These are phyloP conservation scores for Grapholita molesta DNA, from an alignment of 1,140 invertebrate species.

Conservation along the genomic window DNA sequence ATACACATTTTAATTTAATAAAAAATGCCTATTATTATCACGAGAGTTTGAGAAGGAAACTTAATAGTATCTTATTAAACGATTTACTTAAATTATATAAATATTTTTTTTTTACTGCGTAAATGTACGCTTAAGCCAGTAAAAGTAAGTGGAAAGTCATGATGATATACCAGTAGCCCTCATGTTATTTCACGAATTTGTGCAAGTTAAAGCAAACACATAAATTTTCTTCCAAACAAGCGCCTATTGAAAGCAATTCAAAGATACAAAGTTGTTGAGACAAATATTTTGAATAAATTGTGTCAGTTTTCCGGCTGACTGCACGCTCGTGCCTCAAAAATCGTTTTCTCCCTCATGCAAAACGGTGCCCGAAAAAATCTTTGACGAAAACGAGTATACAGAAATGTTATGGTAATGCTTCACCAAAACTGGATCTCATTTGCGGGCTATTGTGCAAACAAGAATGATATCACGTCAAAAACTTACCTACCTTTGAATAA, in stretches of 20 bases:
- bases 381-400: constrained; percentile 35
- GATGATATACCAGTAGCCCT: no score
- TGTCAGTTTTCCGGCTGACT: constrained; percentile 35
- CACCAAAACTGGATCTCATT: constrained; percentile 41
- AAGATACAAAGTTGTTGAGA: constrained; percentile 25
- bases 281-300: constrained; percentile 44
- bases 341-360: constrained; percentile 42
- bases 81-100: no score
- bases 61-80: no score
- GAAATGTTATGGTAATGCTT: constrained; percentile 58
- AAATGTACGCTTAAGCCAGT: no score
- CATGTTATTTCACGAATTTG: no score
- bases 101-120: no score
- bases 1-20: constrained; percentile 57
- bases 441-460: constrained; percentile 35
- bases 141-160: no score
- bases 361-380: constrained; percentile 37
- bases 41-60: constrained; percentile 31
- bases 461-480: neutral
- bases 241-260: constrained; percentile 7
- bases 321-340: constrained; percentile 26
- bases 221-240: neutral
- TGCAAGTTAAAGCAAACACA: neutral
- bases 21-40: constrained; percentile 57
- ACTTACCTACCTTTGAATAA: neutral